A percentile compares a stretch with the other conserved stretches of the same genome.
These are phyloP conservation scores for Clarias platycephalus DNA, from an alignment of 2,797 vertebrate genomes.

Conservation along the genomic window DNA sequence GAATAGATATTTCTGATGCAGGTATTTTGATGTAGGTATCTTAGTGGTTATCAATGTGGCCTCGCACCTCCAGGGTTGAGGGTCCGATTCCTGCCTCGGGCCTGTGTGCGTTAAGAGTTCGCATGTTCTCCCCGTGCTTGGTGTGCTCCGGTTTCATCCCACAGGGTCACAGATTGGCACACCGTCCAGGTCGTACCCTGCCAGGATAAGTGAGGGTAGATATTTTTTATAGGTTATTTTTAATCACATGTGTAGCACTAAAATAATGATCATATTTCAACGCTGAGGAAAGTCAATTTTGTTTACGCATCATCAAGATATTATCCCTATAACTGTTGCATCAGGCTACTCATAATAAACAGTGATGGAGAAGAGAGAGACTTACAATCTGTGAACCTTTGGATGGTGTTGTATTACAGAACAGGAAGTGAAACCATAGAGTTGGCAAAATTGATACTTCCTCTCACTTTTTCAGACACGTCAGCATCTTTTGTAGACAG, in stretches of 20 bases:
- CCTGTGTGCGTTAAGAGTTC: too few species aligned
- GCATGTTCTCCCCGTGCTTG: too few species aligned
- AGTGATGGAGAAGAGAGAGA: not conserved
- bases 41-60: too few species aligned
- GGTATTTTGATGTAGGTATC: not conserved
- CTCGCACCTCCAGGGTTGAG: too few species aligned
- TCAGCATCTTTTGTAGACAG: not conserved
- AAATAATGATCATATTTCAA: not conserved
- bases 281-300: not conserved
- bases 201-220: not conserved
- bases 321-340: not conserved
- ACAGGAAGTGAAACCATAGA: constrained; percentile 2
- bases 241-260: not conserved
- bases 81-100: too few species aligned
- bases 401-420: not conserved
- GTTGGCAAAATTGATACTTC: not conserved
- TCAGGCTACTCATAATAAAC: not conserved
- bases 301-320: not conserved
- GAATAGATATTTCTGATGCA: not conserved
- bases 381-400: not conserved
- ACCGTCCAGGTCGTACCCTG: too few species aligned
- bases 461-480: not conserved
- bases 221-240: not conserved
- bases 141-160: too few species aligned
- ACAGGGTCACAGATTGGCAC: too few species aligned